Percentiles rank a stretch among this genome's conserved stretches.
Evolutionary conservation across 2,888 invertebrate genomes (phyloP).

Genomic region (Hirtodrosophila duncani): DNA sequence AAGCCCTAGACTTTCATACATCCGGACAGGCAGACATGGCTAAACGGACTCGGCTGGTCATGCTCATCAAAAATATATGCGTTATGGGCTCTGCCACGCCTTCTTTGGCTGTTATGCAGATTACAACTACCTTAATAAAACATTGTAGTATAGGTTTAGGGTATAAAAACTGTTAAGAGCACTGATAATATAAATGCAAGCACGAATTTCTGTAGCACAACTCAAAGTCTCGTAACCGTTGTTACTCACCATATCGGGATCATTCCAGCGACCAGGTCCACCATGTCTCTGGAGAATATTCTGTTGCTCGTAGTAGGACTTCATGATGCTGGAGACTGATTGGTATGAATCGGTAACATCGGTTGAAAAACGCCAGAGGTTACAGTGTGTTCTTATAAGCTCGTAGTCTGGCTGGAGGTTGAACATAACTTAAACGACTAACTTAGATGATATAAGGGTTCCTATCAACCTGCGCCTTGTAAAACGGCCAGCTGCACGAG

Average conservation of each 20-base stretch:
- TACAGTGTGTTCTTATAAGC: slow-evolving; percentile 80
- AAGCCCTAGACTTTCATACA: too few species aligned
- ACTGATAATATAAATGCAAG: too few species aligned
- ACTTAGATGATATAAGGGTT: background rate
- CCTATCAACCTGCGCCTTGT: slow-evolving; percentile 79
- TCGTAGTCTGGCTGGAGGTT: slow-evolving; percentile 80
- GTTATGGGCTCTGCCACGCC: too few species aligned
- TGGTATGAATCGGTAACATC: slow-evolving; percentile 82
- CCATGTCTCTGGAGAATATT: slow-evolving; percentile 80
- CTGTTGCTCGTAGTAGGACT: slow-evolving; percentile 81
- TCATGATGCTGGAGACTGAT: slow-evolving; percentile 80
- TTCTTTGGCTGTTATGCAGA: too few species aligned
- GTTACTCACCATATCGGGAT: slow-evolving; percentile 81
- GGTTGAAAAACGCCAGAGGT: slow-evolving; percentile 83
- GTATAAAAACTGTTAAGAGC: too few species aligned
- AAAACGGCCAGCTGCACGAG: slow-evolving; percentile 89
- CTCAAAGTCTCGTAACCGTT: too few species aligned
- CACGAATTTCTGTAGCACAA: too few species aligned
- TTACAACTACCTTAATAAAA: too few species aligned
- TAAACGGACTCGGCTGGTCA: too few species aligned
- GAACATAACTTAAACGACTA: background rate
- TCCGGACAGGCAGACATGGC: too few species aligned
- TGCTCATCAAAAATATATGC: too few species aligned
- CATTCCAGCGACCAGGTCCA: slow-evolving; percentile 85
- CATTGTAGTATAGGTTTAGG: too few species aligned